A percentile compares a stretch with the other conserved stretches of the same genome.
phyloP scores from a whole-genome alignment of 2,888 invertebrate species.

The Candidula unifasciata region DNA sequence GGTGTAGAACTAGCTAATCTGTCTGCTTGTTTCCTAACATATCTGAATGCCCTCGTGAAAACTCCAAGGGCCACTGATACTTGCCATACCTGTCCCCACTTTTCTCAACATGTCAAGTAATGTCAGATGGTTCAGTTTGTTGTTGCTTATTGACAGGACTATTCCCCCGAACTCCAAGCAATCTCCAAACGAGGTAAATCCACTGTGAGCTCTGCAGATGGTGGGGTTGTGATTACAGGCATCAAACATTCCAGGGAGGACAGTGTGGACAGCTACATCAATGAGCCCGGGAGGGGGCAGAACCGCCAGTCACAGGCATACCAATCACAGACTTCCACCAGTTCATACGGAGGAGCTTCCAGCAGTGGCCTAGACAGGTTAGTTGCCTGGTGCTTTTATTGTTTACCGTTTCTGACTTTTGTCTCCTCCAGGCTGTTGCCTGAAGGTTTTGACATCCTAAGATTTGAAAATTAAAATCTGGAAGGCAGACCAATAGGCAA shows the following conservation, averaged over 20 bases:
- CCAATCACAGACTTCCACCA: constrained; percentile 23
- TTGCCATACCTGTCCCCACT: too few relatives aligned
- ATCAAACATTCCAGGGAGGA: constrained; percentile 68
- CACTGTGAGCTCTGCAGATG: constrained; percentile 64
- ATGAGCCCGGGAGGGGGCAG: constrained; percentile 80
- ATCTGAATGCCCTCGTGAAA: too few relatives aligned
- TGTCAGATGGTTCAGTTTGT: too few relatives aligned
- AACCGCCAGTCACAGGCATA: constrained; percentile 16
- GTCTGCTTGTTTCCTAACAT: too few relatives aligned
- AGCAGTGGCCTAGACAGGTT: constrained; percentile 34
- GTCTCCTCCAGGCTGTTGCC: too few relatives aligned
- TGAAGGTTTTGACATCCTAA: too few relatives aligned
- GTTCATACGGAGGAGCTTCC: constrained; percentile 30
- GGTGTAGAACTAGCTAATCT: too few relatives aligned
- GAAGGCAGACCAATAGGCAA: too few relatives aligned
- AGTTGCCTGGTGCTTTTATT: neutral
- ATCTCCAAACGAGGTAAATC: constrained; percentile 72
- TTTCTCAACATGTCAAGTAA: too few relatives aligned
- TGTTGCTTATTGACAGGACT: constrained; percentile 71
- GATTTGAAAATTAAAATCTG: too few relatives aligned
- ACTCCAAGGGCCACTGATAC: too few relatives aligned
- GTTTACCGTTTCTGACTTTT: too few relatives aligned
- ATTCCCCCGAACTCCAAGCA: constrained; percentile 77
- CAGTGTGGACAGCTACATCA: constrained; percentile 59
- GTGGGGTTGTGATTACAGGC: constrained; percentile 77